Evolutionary conservation across 1,140 invertebrate genomes (phyloP).

Genomic region (Steinernema feltiae): DNA sequence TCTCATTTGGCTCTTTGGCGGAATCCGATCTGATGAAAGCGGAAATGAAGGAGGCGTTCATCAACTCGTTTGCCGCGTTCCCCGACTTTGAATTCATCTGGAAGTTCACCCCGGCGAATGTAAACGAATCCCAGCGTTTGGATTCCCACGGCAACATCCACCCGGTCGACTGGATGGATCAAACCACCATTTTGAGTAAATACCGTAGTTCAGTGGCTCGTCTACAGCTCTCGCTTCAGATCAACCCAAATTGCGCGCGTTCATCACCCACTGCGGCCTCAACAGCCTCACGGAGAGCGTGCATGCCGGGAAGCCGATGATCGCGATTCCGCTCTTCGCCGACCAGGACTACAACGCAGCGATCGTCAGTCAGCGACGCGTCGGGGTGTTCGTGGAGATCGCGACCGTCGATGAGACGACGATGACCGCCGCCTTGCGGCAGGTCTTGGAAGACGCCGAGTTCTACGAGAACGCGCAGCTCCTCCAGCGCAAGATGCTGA

Average conservation of each 20-base stretch:
- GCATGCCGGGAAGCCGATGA: slow-evolving; percentile 43
- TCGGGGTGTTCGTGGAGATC: neutral
- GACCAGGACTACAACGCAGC: slow-evolving; percentile 43
- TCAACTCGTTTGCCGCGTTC: slow-evolving; percentile 19
- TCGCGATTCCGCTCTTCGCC: slow-evolving; percentile 50
- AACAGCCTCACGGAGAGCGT: slow-evolving; percentile 44
- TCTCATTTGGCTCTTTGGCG: slow-evolving; percentile 13
- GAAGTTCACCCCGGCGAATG: slow-evolving; percentile 16
- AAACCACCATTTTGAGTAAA: slow-evolving; percentile 29
- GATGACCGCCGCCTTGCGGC: neutral
- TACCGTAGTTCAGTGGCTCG: neutral
- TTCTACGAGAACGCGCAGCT: neutral
- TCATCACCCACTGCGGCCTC: slow-evolving; percentile 50
- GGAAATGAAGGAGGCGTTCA: slow-evolving; percentile 14
- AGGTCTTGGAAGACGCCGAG: neutral
- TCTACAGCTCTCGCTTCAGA: slow-evolving; percentile 26
- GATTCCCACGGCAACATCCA: slow-evolving; percentile 18
- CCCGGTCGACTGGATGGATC: slow-evolving; percentile 28
- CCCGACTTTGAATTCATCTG: slow-evolving; percentile 30
- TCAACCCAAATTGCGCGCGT: slow-evolving; percentile 32
- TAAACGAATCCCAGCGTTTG: slow-evolving; percentile 6
- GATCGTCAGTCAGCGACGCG: neutral
- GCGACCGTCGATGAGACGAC: neutral
- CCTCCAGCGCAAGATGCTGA: neutral
- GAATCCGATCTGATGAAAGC: neutral